Percentiles rank a stretch among this genome's conserved stretches.
phyloP scores from a whole-genome alignment of 2,113 vertebrate genomes.

The Accipiter virgatus region DNA sequence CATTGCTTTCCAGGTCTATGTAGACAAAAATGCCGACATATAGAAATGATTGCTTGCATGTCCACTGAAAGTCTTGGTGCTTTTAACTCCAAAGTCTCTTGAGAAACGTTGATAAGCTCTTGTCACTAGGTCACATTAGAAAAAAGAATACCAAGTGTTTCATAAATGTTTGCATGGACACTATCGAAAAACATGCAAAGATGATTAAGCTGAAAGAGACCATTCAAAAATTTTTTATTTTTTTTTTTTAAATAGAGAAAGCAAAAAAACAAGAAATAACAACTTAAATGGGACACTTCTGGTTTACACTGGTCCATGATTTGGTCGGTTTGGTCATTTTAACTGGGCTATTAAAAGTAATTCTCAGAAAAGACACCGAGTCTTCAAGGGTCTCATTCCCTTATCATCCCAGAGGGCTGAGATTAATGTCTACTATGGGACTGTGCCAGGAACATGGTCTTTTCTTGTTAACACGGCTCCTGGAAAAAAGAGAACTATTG shows the following conservation, averaged over 20 bases:
- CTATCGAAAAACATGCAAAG: background rate
- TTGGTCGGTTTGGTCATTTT: slow-evolving; percentile 16
- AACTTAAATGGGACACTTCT: background rate
- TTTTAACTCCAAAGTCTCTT: background rate
- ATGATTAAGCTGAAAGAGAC: background rate
- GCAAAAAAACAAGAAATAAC: background rate
- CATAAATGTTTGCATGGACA: background rate
- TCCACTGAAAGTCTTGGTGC: background rate
- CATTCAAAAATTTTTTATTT: background rate
- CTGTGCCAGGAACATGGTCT: slow-evolving; percentile 42
- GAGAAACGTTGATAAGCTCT: background rate
- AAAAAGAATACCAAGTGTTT: background rate
- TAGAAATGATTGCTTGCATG: background rate
- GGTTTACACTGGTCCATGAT: background rate
- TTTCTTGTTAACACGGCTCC: slow-evolving; percentile 44
- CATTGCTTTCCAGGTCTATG: background rate
- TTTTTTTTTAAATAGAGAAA: background rate
- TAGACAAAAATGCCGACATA: background rate
- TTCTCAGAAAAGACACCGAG: slow-evolving; percentile 6
- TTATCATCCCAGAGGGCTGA: slow-evolving; percentile 24
- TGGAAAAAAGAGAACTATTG: slow-evolving; percentile 9
- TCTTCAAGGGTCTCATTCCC: slow-evolving; percentile 29
- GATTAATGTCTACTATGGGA: slow-evolving; percentile 51
- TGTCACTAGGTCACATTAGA: background rate
- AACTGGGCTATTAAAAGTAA: slow-evolving; percentile 4